Evolutionary conservation across 2,888 invertebrate species (phyloP), one percentile per base, ranked within the genome.

Genomic region (Phasia obesa): DNA sequence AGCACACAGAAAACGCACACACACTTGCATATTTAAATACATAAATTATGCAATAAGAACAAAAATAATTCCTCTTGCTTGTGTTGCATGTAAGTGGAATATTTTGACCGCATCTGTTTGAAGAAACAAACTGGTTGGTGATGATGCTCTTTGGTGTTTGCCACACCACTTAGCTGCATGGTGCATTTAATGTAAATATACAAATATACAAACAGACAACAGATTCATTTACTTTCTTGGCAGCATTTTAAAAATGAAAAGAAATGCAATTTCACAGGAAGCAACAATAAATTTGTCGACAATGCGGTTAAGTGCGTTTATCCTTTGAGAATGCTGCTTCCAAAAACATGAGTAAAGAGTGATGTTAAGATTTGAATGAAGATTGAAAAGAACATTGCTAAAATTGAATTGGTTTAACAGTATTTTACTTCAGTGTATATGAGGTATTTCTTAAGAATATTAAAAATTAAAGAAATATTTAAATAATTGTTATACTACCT

Each of bases 281-380:
- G 79, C 67, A 79, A 79, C 75, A 79, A 70, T 77, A 77, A 83
- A 83, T 79, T 83, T 83, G 79, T 75, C 79, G 71, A 60, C 17
- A 65, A 53, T 75, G 78, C 42, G 70, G 53, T 75, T 59, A 59
- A 71, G 53, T 69, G 70, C 60, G 60, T 75, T 67, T 27, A 67
- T 79, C 59, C 79, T 79, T 83, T 65, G 42, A 47, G 70, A 53
- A 15, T 79, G 27, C 15, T 73, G 27, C 11, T 25, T 60, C 35
- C 9, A 62, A 60, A 62, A 60, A 60, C 21, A 51, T 31, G 15
- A 49, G 25, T n/a, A 4, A 4, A 31, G 17, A 60, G 13, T 19
- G 59, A 17, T 62, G 35, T 38, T 44, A 47, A 53, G 60, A 47
- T 49, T 59, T 17, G 25, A 1, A 11, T 13, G 38, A 13, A 31